Conservation (phyloP, 2,888 invertebrate genomes). For the Drosophila nr. perissopoda region DNA sequence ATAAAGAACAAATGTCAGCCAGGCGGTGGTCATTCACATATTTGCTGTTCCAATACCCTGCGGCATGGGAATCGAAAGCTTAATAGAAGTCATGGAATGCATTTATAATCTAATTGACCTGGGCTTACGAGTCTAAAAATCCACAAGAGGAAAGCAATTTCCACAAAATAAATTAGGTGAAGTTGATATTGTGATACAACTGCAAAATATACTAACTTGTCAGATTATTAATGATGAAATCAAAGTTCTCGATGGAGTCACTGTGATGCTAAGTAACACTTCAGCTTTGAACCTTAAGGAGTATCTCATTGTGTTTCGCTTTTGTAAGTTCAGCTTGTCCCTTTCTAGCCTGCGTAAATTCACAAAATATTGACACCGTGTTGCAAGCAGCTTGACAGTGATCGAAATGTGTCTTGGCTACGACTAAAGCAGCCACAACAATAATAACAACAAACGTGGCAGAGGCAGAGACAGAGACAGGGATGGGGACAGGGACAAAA, state of each 20-base stretch:
- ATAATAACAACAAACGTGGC: constrained; percentile 12
- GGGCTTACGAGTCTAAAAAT: neutral
- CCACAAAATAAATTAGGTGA: neutral
- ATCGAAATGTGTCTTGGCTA: constrained; percentile 83
- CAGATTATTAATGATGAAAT: neutral
- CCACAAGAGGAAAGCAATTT: neutral
- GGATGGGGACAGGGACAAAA: constrained; percentile 23
- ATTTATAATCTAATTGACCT: neutral
- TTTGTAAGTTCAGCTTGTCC: constrained; percentile 1
- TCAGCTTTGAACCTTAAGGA: neutral
- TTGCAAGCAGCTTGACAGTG: constrained; percentile 80
- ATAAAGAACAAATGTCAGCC: constrained; percentile 81
- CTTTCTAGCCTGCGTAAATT: constrained; percentile 81
- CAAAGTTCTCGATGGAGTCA: neutral
- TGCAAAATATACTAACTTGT: neutral
- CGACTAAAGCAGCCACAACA: constrained; percentile 49
- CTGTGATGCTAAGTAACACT: neutral
- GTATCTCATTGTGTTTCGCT: constrained; percentile 17
- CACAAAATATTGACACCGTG: constrained; percentile 83
- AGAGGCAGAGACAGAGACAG: constrained; percentile 7
- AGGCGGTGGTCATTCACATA: constrained; percentile 51
- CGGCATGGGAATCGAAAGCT: neutral
- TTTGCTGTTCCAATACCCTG: constrained; percentile 36
- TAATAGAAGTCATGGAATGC: neutral
- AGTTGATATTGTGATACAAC: neutral